Base-by-base conservation (phyloP, 2,797 vertebrate genomes). In the Parambassis ranga region DNA sequence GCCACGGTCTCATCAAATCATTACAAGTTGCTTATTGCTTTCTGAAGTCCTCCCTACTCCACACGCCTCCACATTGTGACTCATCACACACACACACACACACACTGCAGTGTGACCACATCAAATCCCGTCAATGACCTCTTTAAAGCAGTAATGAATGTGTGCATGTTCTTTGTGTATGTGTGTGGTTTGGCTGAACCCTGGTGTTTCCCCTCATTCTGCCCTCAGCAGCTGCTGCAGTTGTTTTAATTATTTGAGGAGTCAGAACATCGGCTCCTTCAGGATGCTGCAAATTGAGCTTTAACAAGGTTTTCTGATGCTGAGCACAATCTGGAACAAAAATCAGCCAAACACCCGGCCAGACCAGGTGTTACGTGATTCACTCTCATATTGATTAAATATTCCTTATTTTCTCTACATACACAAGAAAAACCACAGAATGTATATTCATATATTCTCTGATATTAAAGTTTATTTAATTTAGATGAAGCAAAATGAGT, bases 181-280 rank as follows among this genome's bases (percentile, higher is more conserved):
- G 36, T 26, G 16, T 11, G 23, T 33, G 33, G 1, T 46, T 13
- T 27, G 28, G 33, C 13, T 20, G 3, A 26, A 3, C 22, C 16
- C n/a, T n/a, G 33, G 7, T 35, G 42, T 19, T 23, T 37, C 44
- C 41, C 49, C 27, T 41, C 30, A 10, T 28, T 52, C 10, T 26
- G 8, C 39, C 10, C 16, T 28, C 23, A 19, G 31, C 19, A 18
- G 24, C 61, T 43, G n/a, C 43, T 51, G 18, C 53, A 59, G 39
- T 64, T 68, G 3, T 32, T 50, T 56, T 41, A 60, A 71, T 71
- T 56, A 59, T 73, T 53, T 61, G 28, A 55, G 47, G 55, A 75
- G 58, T 47, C 16, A 5, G 7, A n/a, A 30, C 9, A 53, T 73
- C 7, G 33, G 61, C 49, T 63, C 7, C 49, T n/a, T 61, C 52